Conservation (phyloP, 2,888 invertebrate genomes). For the Stomorhina lunata region DNA sequence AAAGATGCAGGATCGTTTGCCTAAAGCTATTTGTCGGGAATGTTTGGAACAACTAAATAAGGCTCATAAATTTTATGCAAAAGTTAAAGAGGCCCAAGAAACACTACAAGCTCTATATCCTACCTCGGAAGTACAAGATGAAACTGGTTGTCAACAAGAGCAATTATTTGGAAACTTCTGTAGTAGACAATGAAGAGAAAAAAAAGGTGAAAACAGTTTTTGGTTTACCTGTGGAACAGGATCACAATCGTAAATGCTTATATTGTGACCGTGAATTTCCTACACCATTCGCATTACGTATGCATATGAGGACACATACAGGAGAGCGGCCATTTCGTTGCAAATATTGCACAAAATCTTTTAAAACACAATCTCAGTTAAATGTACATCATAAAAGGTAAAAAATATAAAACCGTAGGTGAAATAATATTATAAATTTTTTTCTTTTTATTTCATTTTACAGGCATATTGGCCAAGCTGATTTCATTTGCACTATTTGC, state of each 20-base stretch:
- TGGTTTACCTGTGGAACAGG: neutral
- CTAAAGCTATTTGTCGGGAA: conserved; percentile 70
- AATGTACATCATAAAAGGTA: conserved; percentile 73
- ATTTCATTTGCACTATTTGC: conserved; percentile 74
- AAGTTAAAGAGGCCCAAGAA: conserved; percentile 73
- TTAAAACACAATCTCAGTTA: conserved; percentile 75
- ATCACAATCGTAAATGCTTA: conserved; percentile 67
- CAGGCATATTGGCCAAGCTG: conserved; percentile 75
- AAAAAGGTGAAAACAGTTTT: neutral
- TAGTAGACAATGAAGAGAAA: neutral
- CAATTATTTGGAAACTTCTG: neutral
- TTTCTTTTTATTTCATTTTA: conserved; percentile 1
- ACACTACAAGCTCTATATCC: conserved; percentile 67
- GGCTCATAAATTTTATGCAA: conserved; percentile 69
- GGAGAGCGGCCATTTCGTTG: conserved; percentile 77
- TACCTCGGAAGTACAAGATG: neutral
- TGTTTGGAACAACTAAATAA: conserved; percentile 69
- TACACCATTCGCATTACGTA: conserved; percentile 70
- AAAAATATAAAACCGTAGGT: neutral
- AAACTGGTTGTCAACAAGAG: no score
- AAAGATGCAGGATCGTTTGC: conserved; percentile 67
- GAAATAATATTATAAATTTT: neutral
- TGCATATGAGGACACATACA: conserved; percentile 75
- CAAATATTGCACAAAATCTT: conserved; percentile 73
- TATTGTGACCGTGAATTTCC: conserved; percentile 72